These are phyloP conservation scores for Sinhomidia bicolor DNA, from an alignment of 2,888 invertebrate genomes.

Conservation along the genomic window DNA sequence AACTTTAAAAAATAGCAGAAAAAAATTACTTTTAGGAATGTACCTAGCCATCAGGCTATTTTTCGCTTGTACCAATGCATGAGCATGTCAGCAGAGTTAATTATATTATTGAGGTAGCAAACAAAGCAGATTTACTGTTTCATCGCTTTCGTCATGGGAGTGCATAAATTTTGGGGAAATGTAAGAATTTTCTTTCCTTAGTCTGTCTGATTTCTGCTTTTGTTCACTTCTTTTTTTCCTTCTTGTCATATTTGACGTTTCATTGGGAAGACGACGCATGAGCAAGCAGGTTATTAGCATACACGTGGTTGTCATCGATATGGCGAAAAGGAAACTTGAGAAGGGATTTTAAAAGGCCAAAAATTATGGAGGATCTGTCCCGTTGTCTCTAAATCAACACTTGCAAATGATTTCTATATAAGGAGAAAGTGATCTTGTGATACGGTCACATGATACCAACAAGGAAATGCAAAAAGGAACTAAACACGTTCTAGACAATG, in stretches of 20 bases:
- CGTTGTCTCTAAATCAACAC: conserved; percentile 55
- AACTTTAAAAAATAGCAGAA: too few species aligned
- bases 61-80: too few species aligned
- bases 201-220: too few species aligned
- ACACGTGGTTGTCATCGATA: conserved; percentile 26
- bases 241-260: neutral
- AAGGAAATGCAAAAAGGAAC: conserved; percentile 50
- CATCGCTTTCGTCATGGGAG: neutral
- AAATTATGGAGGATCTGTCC: conserved; percentile 4
- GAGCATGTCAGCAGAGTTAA: too few species aligned
- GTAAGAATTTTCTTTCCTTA: too few species aligned
- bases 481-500: conserved; percentile 3
- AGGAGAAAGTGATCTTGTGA: conserved; percentile 61
- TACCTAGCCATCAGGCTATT: too few species aligned
- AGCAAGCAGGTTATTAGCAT: neutral
- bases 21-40: too few species aligned
- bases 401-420: conserved; percentile 65
- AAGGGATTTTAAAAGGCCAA: conserved; percentile 6
- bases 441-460: conserved; percentile 40
- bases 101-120: too few species aligned
- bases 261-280: neutral
- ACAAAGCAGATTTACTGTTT: too few species aligned
- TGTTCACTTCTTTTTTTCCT: too few species aligned
- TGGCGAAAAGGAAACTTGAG: neutral
- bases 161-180: too few species aligned